Percentiles rank a stretch among this genome's conserved stretches.
Conservation (phyloP, 2,797 vertebrate genomes). For the Onychomys arenicola region DNA sequence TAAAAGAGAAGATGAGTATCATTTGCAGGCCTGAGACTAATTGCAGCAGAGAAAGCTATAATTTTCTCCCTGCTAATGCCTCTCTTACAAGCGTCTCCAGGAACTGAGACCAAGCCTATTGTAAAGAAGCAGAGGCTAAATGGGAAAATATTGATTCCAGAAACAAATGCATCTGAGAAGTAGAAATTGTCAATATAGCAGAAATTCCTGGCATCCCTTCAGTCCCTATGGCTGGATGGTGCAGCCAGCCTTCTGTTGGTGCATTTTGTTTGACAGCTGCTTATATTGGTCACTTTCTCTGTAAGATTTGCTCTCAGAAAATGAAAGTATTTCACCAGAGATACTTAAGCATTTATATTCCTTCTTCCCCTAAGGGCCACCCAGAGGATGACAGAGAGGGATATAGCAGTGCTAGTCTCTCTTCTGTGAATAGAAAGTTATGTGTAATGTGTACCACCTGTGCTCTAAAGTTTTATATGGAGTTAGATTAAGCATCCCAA, state of each 20-base stretch:
- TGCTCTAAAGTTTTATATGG: too few relatives aligned
- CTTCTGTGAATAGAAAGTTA: background rate
- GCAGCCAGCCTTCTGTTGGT: fast-evolving
- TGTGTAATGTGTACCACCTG: background rate
- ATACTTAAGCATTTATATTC: background rate
- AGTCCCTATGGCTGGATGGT: background rate
- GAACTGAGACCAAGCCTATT: background rate
- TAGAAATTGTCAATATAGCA: background rate
- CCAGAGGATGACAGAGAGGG: background rate
- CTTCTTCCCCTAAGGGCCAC: background rate
- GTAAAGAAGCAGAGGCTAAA: background rate
- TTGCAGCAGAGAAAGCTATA: background rate
- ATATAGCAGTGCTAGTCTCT: background rate
- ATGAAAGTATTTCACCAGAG: background rate
- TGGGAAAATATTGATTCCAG: background rate
- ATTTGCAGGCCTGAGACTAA: slow-evolving; percentile 15
- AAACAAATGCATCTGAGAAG: background rate
- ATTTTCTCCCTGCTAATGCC: background rate
- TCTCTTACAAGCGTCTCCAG: background rate
- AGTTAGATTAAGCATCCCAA: background rate
- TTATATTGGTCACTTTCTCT: background rate
- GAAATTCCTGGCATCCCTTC: background rate
- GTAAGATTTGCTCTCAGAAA: background rate
- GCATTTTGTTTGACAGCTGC: background rate
- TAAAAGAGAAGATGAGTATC: background rate